These are phyloP conservation scores for Tribolium freemani DNA, from an alignment of 2,888 invertebrate species.

Conservation along the genomic window DNA sequence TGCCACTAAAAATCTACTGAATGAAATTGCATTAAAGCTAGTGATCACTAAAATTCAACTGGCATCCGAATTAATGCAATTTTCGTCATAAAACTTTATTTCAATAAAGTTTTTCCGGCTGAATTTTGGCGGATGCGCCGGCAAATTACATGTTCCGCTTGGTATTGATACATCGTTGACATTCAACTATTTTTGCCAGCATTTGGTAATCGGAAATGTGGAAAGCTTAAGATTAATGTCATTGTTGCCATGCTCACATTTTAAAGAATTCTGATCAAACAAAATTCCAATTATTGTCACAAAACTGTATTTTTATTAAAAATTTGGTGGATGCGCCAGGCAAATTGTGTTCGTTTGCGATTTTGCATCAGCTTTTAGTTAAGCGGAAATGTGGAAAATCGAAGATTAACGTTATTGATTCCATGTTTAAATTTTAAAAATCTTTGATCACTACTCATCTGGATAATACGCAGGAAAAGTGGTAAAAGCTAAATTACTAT, in stretches of 20 bases:
- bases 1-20: background rate
- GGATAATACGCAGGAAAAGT: constrained; percentile 1
- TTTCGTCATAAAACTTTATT: background rate
- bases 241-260: too few relatives aligned
- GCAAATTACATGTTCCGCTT: background rate
- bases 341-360: too few relatives aligned
- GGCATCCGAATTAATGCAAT: background rate
- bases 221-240: background rate
- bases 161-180: background rate
- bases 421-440: background rate
- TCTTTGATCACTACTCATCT: background rate
- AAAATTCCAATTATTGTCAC: background rate
- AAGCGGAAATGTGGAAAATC: background rate
- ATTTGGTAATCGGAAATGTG: too few relatives aligned
- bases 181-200: too few relatives aligned
- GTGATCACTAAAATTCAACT: background rate
- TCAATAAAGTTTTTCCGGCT: background rate
- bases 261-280: too few relatives aligned
- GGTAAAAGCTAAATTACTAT: constrained; percentile 32
- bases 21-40: background rate
- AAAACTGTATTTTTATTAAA: too few relatives aligned
- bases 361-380: too few relatives aligned
- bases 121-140: background rate
- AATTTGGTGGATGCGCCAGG: too few relatives aligned
- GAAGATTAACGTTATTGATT: background rate